phyloP scores from a whole-genome alignment of 2,888 invertebrate species.

The Oscheius sp. region DNA sequence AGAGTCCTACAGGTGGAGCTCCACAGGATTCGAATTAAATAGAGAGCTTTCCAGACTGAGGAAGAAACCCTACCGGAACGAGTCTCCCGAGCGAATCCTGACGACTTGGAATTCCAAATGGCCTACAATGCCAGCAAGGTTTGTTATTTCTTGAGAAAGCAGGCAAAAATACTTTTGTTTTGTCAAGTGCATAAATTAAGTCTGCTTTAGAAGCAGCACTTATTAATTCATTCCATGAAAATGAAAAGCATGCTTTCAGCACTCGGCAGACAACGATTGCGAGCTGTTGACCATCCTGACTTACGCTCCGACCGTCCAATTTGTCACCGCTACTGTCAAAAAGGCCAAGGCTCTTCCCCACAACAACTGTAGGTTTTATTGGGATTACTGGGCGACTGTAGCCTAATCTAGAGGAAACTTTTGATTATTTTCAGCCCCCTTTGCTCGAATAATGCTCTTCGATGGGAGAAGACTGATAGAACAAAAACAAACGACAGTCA shows the following conservation, averaged over 20 bases:
- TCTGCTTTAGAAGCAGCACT: not conserved
- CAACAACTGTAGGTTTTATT: constrained; percentile 49
- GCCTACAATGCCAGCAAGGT: constrained; percentile 53
- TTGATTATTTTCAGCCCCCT: constrained; percentile 50
- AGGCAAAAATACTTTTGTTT: too few species aligned
- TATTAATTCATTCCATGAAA: not conserved
- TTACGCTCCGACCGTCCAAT: constrained; percentile 62
- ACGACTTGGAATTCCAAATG: constrained; percentile 54
- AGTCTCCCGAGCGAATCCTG: constrained; percentile 43
- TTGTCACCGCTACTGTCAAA: constrained; percentile 68
- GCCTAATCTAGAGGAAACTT: not conserved
- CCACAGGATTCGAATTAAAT: not conserved
- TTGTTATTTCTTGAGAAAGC: not conserved
- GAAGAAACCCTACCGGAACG: constrained; percentile 55
- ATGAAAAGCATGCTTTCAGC: constrained; percentile 21
- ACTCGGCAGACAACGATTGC: constrained; percentile 33
- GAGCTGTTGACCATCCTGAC: constrained; percentile 67
- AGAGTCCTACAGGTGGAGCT: constrained; percentile 43
- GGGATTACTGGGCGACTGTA: not conserved
- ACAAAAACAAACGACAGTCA: constrained; percentile 63
- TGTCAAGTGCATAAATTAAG: too few species aligned
- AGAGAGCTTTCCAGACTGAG: constrained; percentile 41
- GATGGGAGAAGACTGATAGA: constrained; percentile 64
- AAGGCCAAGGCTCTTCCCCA: constrained; percentile 57
- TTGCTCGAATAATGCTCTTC: constrained; percentile 63